phyloP scores from a whole-genome alignment of 2,888 invertebrate genomes.

The Drosophila mulleri region DNA sequence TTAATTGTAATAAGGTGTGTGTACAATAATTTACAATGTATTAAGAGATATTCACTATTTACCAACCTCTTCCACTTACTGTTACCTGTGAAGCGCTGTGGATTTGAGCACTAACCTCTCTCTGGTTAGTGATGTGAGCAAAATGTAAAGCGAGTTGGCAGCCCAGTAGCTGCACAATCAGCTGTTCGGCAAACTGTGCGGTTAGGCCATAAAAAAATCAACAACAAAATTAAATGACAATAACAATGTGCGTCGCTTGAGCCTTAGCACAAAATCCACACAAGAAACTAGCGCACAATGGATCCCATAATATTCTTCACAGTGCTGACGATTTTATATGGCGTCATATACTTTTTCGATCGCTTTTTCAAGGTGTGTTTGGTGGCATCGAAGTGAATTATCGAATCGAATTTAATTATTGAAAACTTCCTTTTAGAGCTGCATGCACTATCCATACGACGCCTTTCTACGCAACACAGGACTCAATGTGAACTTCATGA shows the following conservation, averaged over 20 bases:
- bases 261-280: constrained; percentile 16
- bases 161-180: constrained; percentile 26
- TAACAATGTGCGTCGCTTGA: constrained; percentile 46
- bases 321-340: constrained; percentile 88
- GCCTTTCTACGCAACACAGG: constrained; percentile 92
- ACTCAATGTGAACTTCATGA: constrained; percentile 89
- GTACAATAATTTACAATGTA: not conserved
- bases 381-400: not conserved
- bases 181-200: constrained; percentile 27
- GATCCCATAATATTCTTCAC: constrained; percentile 88
- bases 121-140: no score
- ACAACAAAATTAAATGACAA: constrained; percentile 36
- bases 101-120: not conserved
- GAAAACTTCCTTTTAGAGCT: constrained; percentile 87
- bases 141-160: constrained; percentile 28
- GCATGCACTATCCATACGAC: constrained; percentile 93
- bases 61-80: not conserved
- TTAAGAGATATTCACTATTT: not conserved
- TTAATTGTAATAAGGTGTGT: not conserved
- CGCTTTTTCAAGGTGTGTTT: constrained; percentile 91
- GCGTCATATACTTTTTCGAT: constrained; percentile 91
- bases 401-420: not conserved
- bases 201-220: constrained; percentile 22
- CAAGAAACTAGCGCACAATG: constrained; percentile 85
- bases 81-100: not conserved